Percentiles rank a stretch among this genome's conserved stretches.
phyloP scores from a whole-genome alignment of 2,797 vertebrate species.

The Syngnathus rostellatus region DNA sequence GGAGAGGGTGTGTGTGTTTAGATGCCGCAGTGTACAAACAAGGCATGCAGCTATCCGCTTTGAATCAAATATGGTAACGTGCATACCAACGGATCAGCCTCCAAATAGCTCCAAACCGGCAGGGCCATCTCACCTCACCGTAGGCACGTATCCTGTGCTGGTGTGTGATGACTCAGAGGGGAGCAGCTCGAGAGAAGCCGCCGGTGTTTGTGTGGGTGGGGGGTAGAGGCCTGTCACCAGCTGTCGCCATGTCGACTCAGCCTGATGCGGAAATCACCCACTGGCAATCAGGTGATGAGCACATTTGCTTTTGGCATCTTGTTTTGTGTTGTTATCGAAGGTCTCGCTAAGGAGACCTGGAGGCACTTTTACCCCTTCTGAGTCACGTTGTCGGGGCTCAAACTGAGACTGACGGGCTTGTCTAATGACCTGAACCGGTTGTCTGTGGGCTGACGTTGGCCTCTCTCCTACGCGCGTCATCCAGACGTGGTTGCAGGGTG shows the following conservation, averaged over 20 bases:
- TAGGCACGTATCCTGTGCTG: conserved; percentile 24
- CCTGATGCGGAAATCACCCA: conserved; percentile 43
- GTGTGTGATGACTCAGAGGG: conserved; percentile 65
- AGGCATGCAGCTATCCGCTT: conserved; percentile 5
- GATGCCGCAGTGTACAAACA: conserved; percentile 23
- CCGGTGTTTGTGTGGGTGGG: conserved; percentile 34
- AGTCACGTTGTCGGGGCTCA: conserved; percentile 31
- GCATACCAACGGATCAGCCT: neutral
- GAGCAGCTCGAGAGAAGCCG: conserved; percentile 66
- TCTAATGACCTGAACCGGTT: conserved; percentile 41
- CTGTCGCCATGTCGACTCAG: conserved; percentile 48
- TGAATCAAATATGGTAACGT: neutral
- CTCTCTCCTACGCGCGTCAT: conserved; percentile 28
- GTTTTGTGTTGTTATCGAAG: neutral
- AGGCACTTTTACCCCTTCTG: conserved; percentile 9
- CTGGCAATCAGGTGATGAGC: conserved; percentile 36
- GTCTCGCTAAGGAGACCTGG: neutral
- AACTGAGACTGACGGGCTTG: conserved; percentile 31
- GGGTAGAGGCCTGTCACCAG: conserved; percentile 55
- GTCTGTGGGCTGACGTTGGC: conserved; percentile 38
- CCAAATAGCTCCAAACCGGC: neutral
- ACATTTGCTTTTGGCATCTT: conserved; percentile 13
- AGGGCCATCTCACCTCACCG: conserved; percentile 4
- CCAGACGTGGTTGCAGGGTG: conserved; percentile 7
- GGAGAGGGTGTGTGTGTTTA: conserved; percentile 6